These are phyloP conservation scores for Erynnis tages DNA, from an alignment of 2,888 invertebrate species.

Conservation along the genomic window DNA sequence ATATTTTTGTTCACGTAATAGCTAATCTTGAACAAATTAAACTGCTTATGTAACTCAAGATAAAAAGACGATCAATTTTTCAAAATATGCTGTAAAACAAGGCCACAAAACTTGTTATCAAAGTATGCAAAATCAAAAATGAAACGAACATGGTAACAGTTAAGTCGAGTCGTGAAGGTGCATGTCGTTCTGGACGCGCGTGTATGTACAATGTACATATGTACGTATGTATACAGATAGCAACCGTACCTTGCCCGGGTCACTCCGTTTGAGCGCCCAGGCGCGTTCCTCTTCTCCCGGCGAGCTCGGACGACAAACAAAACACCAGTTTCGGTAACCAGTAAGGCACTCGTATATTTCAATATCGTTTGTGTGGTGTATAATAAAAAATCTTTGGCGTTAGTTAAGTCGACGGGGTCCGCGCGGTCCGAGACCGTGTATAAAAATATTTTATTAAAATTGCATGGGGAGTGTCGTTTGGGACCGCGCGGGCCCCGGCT, in stretches of 20 bases:
- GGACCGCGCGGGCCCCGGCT: not conserved
- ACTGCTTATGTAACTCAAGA: no score
- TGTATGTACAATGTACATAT: conserved; percentile 47
- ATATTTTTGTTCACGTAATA: no score
- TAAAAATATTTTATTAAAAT: conserved; percentile 20
- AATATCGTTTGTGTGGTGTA: conserved; percentile 31
- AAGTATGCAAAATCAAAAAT: no score
- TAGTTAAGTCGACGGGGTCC: conserved; percentile 28
- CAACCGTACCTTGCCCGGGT: conserved; percentile 90
- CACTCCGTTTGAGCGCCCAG: conserved; percentile 90
- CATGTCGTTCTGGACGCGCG: conserved; percentile 65
- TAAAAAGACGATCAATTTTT: no score
- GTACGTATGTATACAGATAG: no score
- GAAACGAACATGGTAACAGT: not conserved
- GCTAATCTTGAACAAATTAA: no score
- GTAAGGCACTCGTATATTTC: conserved; percentile 80
- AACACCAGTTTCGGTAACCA: conserved; percentile 73
- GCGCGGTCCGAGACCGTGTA: conserved; percentile 21
- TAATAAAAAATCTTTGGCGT: conserved; percentile 77
- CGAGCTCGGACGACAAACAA: conserved; percentile 60
- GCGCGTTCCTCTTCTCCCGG: conserved; percentile 81
- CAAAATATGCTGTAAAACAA: no score
- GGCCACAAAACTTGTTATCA: conserved; percentile 13
- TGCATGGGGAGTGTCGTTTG: not conserved
- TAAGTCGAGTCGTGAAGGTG: conserved; percentile 9